Evolutionary conservation across 2,888 invertebrate genomes (phyloP), one percentile per base, ranked within the genome.

Genomic region (Trilocha varians): DNA sequence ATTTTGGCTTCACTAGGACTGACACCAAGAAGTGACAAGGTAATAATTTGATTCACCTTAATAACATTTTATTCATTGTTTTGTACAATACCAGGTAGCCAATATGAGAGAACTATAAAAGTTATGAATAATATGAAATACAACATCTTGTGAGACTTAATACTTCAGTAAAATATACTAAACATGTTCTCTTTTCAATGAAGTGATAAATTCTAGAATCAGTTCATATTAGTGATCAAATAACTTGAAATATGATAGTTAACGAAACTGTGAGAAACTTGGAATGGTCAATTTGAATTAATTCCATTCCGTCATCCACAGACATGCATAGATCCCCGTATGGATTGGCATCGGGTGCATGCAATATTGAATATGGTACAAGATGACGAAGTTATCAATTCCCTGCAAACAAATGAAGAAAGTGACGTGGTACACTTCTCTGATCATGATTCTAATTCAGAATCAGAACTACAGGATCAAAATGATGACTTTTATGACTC

Each of bases 11-110:
- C 87, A 34, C 50, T 87, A 68, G 87, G 87, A 40, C 82, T 87
- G 53, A 87, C 87, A 57, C 87, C 87, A 40, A 72, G 82, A 59
- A 86, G 84, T 78, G 87, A 87, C 75, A 87, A 87, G 87, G 87
- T 87, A 79, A 65, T 67, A 63, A 76, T 75, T 66, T n/a, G n/a
- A 62, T 49, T 46, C 18, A 18, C 8, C 11, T 2, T 25, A 9
- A 11, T 25, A 25, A 9, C 11, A 9, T 25, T 25, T 9, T 25
- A 6, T 3, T 9, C 1, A 25, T 11, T 25, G 11, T 11, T 25
- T 25, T 25, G 0, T 25, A 6, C 25, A 25, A 2, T 5, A 25
- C 6, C 11, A 11, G 6, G 2, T 25, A 25, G 25, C 25, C 25
- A 25, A 25, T 25, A 25, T 25, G 43, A 45, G 39, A 45, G 48